Conservation (phyloP, 2,797 vertebrate genomes). For the Poecile montanus region DNA sequence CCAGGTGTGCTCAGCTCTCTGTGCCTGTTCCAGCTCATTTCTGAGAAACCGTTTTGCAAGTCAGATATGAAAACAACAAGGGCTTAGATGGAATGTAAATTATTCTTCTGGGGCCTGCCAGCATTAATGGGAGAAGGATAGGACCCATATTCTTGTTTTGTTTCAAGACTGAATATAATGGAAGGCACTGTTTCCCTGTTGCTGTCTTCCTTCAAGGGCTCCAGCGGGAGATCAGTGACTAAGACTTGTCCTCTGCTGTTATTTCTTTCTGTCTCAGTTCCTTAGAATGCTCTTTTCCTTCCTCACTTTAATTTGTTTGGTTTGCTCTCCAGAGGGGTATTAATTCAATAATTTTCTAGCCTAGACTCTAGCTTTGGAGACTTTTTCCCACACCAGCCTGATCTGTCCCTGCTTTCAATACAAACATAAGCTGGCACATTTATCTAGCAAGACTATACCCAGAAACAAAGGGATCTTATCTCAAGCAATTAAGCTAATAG, state of each 20-base stretch:
- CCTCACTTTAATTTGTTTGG: neutral
- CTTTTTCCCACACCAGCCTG: neutral
- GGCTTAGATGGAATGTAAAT: conserved; percentile 7
- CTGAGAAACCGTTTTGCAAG: neutral
- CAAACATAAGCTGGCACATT: neutral
- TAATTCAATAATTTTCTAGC: neutral
- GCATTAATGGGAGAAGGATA: neutral
- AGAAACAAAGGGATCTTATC: neutral
- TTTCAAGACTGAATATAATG: neutral
- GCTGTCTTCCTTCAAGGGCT: neutral
- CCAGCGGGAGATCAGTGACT: neutral
- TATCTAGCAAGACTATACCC: neutral
- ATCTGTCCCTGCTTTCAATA: neutral
- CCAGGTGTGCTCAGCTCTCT: neutral
- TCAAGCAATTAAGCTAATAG: neutral
- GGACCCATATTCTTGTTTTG: neutral
- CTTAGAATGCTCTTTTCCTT: neutral
- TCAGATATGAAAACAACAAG: neutral
- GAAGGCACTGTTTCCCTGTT: neutral
- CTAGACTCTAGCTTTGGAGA: neutral
- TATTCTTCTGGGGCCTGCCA: neutral
- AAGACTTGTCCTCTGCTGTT: neutral
- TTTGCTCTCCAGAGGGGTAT: neutral
- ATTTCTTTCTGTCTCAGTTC: neutral
- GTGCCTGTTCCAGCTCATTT: neutral